phyloP scores from a whole-genome alignment of 2,797 vertebrate genomes.

The Sebastes aleutianus region DNA sequence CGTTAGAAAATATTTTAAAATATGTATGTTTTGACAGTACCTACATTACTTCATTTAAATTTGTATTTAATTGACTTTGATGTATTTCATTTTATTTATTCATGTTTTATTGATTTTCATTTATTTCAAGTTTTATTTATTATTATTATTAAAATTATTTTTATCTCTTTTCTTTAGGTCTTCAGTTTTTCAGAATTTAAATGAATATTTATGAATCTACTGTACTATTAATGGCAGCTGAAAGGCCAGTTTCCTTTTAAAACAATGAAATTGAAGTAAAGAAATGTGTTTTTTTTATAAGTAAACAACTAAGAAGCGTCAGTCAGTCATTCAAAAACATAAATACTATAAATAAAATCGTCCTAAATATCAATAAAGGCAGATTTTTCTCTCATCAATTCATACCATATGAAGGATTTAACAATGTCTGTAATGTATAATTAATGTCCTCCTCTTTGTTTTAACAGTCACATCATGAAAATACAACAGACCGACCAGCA shows the following conservation, averaged over 20 bases:
- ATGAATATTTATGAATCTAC: neutral
- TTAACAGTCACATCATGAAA: conserved; percentile 27
- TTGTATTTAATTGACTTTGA: neutral
- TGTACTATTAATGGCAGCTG: neutral
- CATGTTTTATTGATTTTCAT: neutral
- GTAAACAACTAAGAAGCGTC: too few relatives aligned
- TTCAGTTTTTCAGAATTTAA: neutral
- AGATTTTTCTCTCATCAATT: neutral
- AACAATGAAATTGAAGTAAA: neutral
- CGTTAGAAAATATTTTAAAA: neutral
- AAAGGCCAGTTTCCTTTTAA: neutral
- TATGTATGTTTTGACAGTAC: neutral
- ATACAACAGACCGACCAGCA: neutral
- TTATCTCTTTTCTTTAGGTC: neutral
- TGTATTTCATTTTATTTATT: neutral
- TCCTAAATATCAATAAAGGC: neutral
- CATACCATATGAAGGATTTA: neutral
- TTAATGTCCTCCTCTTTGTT: neutral
- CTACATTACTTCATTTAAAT: neutral
- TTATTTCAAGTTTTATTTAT: neutral
- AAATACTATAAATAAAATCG: too few relatives aligned
- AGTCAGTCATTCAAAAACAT: neutral
- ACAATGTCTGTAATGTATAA: neutral
- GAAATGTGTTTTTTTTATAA: neutral
- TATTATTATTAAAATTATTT: neutral